phyloP scores from a whole-genome alignment of 1,140 invertebrate genomes.

The Nautilus pompilius region DNA sequence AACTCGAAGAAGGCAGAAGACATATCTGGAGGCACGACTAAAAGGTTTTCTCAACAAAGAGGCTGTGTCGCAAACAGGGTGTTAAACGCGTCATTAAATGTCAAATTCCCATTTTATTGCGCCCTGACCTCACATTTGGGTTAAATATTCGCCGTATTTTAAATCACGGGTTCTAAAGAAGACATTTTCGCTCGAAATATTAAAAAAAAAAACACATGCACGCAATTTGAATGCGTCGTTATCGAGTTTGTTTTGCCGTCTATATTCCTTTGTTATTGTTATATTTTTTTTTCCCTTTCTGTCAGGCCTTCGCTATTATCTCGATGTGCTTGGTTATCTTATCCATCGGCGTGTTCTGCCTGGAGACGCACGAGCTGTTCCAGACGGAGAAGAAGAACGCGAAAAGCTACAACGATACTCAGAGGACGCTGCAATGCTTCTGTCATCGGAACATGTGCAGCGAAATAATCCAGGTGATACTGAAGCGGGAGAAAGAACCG shows the following conservation, averaged over 20 bases:
- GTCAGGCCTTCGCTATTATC: constrained; percentile 43
- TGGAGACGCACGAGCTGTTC: constrained; percentile 48
- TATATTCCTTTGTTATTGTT: neutral
- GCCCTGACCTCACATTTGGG: no score
- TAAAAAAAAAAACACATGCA: no score
- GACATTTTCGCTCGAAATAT: no score
- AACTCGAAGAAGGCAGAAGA: no score
- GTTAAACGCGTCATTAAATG: no score
- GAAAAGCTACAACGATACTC: constrained; percentile 18
- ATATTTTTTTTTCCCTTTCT: constrained; percentile 4
- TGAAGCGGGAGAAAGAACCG: constrained; percentile 25
- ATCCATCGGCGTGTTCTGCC: constrained; percentile 48
- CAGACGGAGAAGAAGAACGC: constrained; percentile 25
- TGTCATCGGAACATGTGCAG: constrained; percentile 19
- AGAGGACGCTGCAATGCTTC: constrained; percentile 16
- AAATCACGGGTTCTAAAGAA: no score
- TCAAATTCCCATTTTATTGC: no score
- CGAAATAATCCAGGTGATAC: neutral
- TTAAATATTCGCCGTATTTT: no score
- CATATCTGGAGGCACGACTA: no score
- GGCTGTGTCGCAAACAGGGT: no score
- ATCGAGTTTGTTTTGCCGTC: neutral
- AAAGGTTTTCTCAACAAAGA: no score
- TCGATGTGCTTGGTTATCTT: constrained; percentile 51
- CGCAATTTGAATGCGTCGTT: no score